Evolutionary conservation across 2,888 invertebrate genomes (phyloP).

Genomic region (Cistogaster globosa): DNA sequence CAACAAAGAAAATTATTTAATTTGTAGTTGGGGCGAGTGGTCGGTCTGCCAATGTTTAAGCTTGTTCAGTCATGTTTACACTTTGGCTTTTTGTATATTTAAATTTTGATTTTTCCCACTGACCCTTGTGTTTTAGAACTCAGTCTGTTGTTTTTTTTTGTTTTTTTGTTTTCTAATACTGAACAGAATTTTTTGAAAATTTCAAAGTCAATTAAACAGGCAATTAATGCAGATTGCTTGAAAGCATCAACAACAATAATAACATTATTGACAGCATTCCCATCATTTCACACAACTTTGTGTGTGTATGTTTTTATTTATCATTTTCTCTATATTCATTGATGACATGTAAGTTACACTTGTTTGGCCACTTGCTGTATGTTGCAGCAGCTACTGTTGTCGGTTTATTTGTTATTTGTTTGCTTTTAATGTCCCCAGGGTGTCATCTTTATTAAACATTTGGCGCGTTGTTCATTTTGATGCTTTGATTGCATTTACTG

Average conservation of each 20-base stretch:
- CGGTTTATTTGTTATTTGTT: constrained; percentile 30
- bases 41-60: neutral
- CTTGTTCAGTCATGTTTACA: constrained; percentile 57
- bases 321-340: constrained; percentile 58
- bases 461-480: constrained; percentile 42
- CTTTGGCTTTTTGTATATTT: constrained; percentile 71
- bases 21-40: neutral
- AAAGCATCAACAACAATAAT: constrained; percentile 46
- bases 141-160: constrained; percentile 7
- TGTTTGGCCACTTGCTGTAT: constrained; percentile 43
- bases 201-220: constrained; percentile 80
- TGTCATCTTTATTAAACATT: constrained; percentile 74
- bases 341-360: constrained; percentile 59
- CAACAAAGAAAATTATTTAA: constrained; percentile 52
- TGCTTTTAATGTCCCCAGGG: constrained; percentile 71
- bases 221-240: constrained; percentile 78
- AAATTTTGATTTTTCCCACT: constrained; percentile 71
- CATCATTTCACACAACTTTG: constrained; percentile 26
- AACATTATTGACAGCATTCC: constrained; percentile 3
- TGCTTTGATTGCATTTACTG: constrained; percentile 79
- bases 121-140: constrained; percentile 48
- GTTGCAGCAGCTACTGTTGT: constrained; percentile 5
- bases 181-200: constrained; percentile 52
- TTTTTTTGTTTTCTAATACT: neutral
- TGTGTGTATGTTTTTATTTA: neutral